A percentile compares a stretch with the other conserved stretches of the same genome.
Evolutionary conservation across 1,140 invertebrate genomes (phyloP).

Genomic region (Leptinotarsa defecta): DNA sequence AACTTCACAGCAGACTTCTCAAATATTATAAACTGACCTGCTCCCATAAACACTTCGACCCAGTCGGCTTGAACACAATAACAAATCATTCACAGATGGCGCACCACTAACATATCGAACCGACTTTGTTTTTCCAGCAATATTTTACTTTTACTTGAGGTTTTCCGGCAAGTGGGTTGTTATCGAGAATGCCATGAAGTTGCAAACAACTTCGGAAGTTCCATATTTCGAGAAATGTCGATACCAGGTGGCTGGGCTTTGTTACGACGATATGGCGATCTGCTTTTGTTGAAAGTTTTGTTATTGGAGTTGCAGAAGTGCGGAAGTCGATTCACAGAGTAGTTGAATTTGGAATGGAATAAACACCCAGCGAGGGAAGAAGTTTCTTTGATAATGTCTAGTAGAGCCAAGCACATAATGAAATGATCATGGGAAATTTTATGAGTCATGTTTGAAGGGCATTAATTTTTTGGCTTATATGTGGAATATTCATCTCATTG

Average conservation of each 20-base stretch:
- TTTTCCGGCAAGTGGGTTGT: conserved; percentile 12
- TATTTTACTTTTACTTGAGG: conserved; percentile 15
- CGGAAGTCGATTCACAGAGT: neutral
- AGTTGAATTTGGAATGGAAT: neutral
- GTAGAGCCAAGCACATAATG: too few species aligned
- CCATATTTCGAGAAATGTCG: conserved; percentile 21
- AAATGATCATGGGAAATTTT: too few species aligned
- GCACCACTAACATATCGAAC: conserved; percentile 5
- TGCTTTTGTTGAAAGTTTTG: conserved; percentile 19
- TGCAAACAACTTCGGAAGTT: conserved; percentile 24
- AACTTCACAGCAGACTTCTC: neutral
- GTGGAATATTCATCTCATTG: too few species aligned
- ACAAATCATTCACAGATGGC: conserved; percentile 25
- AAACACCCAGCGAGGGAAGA: neutral
- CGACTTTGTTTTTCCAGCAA: conserved; percentile 11
- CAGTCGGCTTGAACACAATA: neutral
- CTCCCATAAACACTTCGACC: neutral
- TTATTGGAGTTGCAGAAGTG: conserved; percentile 1
- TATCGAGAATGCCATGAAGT: conserved; percentile 22
- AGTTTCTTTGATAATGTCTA: too few species aligned
- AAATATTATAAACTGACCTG: neutral
- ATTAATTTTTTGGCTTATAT: too few species aligned
- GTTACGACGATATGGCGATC: conserved; percentile 11
- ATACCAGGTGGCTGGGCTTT: conserved; percentile 12
- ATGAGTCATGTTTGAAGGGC: too few species aligned